Evolutionary conservation across 2,888 invertebrate species (phyloP), one percentile per base, ranked within the genome.

Genomic region (Drosophila rubida): DNA sequence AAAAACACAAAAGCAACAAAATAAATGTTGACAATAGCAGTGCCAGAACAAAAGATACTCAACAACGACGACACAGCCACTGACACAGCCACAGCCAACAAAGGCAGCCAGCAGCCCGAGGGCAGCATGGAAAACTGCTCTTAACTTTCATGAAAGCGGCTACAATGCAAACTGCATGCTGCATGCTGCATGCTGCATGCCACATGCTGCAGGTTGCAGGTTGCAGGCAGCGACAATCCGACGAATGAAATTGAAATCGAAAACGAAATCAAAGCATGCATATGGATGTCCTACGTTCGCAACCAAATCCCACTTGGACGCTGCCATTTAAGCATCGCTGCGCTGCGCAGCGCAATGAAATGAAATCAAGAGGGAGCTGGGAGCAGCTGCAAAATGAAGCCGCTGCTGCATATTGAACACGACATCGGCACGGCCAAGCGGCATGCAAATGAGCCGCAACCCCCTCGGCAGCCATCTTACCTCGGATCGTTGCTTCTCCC

Each of bases 171-270:
- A n/a, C 39, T 25, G 39, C 49, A 66, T 16, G 59, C 19, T 44
- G 32, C 50, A 32, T 42, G 25, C 35, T 37, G 50, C 32, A 51
- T 22, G 27, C 53, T 45, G n/a, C n/a, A n/a, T 42, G 25, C 35
- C 23, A 37, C 32, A 51, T 22, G 27, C 3, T 19, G 19, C 19
- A 19, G 19, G 19, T 19, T 19, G 19, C 19, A 19, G 3, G 3
- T 19, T 2, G 19, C 19, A 19, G 19, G 39, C 51, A 32, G 7
- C 41, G 23, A 2, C 44, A 30, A 68, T 73, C 64, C 70, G 63
- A 81, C 68, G 81, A 77, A 85, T 84, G 86, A 87, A 87, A 89
- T 84, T 73, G 86, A 84, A 83, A 88, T 88, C 78, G 87, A 89
- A 89, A 89, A 77, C 65, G 83, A 85, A 88, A 80, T 86, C 87